Evolutionary conservation across 1,140 invertebrate genomes (phyloP).

Genomic region (Planococcus citri): DNA sequence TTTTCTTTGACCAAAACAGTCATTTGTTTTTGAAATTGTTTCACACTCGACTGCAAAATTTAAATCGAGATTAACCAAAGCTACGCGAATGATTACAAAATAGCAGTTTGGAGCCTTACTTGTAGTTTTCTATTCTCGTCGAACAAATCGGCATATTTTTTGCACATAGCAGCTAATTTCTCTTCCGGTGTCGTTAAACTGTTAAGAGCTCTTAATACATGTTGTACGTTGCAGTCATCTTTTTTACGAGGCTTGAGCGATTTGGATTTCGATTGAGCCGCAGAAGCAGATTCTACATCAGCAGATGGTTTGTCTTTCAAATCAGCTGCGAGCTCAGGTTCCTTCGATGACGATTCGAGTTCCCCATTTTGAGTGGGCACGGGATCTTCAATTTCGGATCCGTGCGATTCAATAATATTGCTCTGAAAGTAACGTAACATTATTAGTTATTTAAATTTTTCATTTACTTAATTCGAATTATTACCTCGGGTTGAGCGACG

Average conservation of each 20-base stretch:
- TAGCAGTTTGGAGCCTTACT: conserved; percentile 33
- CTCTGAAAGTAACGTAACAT: neutral
- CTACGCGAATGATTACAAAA: neutral
- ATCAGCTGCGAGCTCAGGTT: neutral
- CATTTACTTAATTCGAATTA: neutral
- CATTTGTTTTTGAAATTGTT: conserved; percentile 52
- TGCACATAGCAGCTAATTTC: conserved; percentile 57
- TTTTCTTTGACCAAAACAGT: conserved; percentile 56
- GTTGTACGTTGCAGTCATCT: conserved; percentile 47
- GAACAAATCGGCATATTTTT: conserved; percentile 63
- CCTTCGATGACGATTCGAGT: neutral
- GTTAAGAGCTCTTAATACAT: conserved; percentile 57
- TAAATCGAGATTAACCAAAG: neutral
- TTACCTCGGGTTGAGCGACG: neutral
- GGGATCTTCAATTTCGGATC: neutral
- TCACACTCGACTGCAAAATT: conserved; percentile 34
- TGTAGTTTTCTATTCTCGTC: conserved; percentile 61
- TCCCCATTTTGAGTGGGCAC: neutral
- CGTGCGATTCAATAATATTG: neutral
- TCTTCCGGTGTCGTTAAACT: conserved; percentile 55
- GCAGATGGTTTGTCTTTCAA: neutral
- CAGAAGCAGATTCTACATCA: neutral
- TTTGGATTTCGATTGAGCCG: neutral
- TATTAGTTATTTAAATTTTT: neutral
- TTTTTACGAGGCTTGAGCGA: conserved; percentile 36